Evolutionary conservation across 2,797 vertebrate genomes (phyloP), one percentile per base, ranked within the genome.

Genomic region (Falco naumanni): DNA sequence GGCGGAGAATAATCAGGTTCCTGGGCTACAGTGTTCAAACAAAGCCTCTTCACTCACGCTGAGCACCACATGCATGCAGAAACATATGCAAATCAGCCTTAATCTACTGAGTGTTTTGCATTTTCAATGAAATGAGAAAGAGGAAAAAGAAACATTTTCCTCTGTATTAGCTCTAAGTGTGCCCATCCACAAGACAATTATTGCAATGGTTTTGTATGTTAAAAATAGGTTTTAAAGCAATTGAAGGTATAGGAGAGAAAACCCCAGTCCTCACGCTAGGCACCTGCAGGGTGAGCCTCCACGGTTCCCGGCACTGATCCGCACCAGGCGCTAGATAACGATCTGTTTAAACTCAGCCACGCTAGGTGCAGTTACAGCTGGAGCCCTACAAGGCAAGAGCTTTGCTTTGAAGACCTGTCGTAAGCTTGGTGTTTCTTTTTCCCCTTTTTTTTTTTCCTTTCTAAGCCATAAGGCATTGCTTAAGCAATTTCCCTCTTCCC

Each of bases 401-500:
- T 78, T 78, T 68, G 76, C 45, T 82, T 72, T 1, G 4, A 57
- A 89, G 71, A 65, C 59, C 50, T 59, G 31, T 31, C 56, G 45
- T n/a, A 83, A 89, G 37, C 19, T 21, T 43, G 59, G n/a, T 6
- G 3, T 45, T 75, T 66, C 45, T 75, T 80, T 76, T 56, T 8
- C 20, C 26, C 1, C 3, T 57, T 61, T 39, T 39, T 39, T 37
- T 37, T 45, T 68, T 13, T 22, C 12, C 12, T 15, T 34, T 63
- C 63, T 61, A 50, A 47, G 72, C 78, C 69, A 48, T 33, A 75
- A 56, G 0, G 0, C 2, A 0, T 78, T 86, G 92, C 79, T 91
- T 63, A 81, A 93, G 39, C 87, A 72, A 87, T 93, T 91, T 88
- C 84, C 69, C 89, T 82, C 82, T 88, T 65, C 69, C 84, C 90